These are phyloP conservation scores for Corella eumyota DNA, from an alignment of 23 tunicate genomes.

Conservation along the genomic window DNA sequence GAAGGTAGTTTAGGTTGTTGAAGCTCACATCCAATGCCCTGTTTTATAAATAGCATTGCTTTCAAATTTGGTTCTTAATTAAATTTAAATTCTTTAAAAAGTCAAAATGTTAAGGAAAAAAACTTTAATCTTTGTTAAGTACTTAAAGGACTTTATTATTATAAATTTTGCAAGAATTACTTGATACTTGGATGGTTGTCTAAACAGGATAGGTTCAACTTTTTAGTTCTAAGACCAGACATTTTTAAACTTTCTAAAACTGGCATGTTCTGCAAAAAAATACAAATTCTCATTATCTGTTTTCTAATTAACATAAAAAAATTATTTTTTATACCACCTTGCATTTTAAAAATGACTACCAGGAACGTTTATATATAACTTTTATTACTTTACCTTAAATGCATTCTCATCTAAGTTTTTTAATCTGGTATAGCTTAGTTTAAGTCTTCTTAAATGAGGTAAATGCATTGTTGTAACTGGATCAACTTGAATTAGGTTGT, in stretches of 20 bases:
- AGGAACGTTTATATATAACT: background rate
- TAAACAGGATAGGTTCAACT: background rate
- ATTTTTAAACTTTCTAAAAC: background rate
- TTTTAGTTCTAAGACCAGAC: conserved; percentile 1
- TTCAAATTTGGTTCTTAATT: too few relatives aligned
- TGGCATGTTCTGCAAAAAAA: conserved; percentile 12
- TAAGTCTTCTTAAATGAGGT: background rate
- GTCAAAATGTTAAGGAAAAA: too few relatives aligned
- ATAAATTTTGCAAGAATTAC: background rate
- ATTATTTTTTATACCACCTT: too few relatives aligned
- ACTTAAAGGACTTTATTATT: too few relatives aligned
- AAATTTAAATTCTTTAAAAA: too few relatives aligned
- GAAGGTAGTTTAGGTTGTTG: conserved; percentile 7
- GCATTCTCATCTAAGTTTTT: background rate
- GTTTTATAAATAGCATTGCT: too few relatives aligned
- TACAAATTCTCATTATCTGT: too few relatives aligned
- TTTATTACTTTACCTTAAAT: background rate
- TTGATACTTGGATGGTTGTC: background rate
- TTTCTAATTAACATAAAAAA: too few relatives aligned
- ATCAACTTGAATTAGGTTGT: conserved; percentile 1
- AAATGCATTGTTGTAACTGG: background rate
- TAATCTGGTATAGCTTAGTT: conserved; percentile 3
- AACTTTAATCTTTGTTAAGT: too few relatives aligned
- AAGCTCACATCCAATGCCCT: conserved; percentile 6
- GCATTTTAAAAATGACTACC: too few relatives aligned